Conservation (phyloP, 2,888 invertebrate genomes). For the Anthophora plumipes region DNA sequence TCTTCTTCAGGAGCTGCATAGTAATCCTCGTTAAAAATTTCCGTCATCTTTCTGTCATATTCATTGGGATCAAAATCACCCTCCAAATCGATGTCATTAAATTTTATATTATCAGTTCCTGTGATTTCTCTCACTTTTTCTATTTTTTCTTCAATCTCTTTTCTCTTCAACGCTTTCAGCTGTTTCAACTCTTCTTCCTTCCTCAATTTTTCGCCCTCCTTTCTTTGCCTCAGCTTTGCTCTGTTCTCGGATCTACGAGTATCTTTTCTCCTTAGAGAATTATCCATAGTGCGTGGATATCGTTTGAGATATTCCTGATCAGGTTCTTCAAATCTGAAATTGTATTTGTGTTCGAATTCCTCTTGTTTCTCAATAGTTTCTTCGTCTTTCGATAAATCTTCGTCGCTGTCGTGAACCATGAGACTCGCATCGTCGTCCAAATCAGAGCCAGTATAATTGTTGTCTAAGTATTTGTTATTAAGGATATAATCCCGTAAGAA, state of each 20-base stretch:
- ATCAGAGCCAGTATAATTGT: conserved; percentile 63
- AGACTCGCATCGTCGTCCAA: conserved; percentile 65
- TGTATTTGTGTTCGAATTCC: conserved; percentile 97
- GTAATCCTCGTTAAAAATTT: conserved; percentile 94
- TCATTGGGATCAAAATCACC: conserved; percentile 95
- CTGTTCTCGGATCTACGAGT: conserved; percentile 92
- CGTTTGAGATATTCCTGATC: conserved; percentile 93
- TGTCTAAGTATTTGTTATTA: conserved; percentile 89
- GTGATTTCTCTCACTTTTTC: conserved; percentile 90
- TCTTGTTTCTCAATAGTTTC: conserved; percentile 92
- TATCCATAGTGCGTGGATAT: conserved; percentile 94
- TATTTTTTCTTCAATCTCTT: conserved; percentile 96
- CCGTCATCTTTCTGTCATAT: conserved; percentile 94
- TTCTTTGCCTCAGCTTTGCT: conserved; percentile 90
- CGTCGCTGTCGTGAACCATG: conserved; percentile 84
- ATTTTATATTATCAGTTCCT: conserved; percentile 80
- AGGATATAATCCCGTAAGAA: conserved; percentile 97
- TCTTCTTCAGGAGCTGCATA: conserved; percentile 89
- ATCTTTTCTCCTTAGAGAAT: conserved; percentile 92
- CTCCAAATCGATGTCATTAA: conserved; percentile 89
- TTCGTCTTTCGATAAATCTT: conserved; percentile 91
- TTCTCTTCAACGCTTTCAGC: conserved; percentile 93
- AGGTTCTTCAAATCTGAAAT: conserved; percentile 98
- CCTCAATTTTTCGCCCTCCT: conserved; percentile 91
- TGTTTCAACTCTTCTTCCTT: conserved; percentile 95